phyloP scores from a whole-genome alignment of 2,113 vertebrate genomes.

The Pionites leucogaster region DNA sequence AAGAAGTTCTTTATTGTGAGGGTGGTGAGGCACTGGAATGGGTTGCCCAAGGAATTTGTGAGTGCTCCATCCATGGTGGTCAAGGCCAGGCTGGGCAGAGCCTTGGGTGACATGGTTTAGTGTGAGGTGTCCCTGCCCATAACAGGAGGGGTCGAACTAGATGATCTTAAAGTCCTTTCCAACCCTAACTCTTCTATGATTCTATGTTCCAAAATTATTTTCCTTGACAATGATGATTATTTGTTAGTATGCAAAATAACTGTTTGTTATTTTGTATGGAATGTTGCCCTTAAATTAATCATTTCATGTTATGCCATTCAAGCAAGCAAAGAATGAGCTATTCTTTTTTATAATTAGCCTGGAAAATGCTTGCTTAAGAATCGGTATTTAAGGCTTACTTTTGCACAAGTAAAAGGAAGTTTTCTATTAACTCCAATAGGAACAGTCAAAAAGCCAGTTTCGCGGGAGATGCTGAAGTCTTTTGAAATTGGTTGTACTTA shows the following conservation, averaged over 20 bases:
- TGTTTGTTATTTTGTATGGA: neutral
- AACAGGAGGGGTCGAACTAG: neutral
- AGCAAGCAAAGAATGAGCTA: neutral
- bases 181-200: neutral
- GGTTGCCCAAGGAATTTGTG: neutral
- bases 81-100: neutral
- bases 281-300: neutral
- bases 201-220: constrained; percentile 18
- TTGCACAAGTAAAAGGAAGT: neutral
- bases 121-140: neutral
- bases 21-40: neutral
- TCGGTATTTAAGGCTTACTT: neutral
- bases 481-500: neutral
- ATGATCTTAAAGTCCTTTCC: neutral
- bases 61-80: no score
- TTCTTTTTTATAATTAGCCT: neutral
- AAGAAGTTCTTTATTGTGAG: no score
- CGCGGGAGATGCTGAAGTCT: neutral
- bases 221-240: neutral
- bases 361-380: neutral
- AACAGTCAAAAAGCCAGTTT: neutral
- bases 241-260: neutral
- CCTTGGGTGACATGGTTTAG: neutral
- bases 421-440: neutral
- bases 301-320: neutral